These are phyloP conservation scores for Arbacia lixula DNA, from an alignment of 53 echinoderm and acorn worm genomes.

Conservation along the genomic window DNA sequence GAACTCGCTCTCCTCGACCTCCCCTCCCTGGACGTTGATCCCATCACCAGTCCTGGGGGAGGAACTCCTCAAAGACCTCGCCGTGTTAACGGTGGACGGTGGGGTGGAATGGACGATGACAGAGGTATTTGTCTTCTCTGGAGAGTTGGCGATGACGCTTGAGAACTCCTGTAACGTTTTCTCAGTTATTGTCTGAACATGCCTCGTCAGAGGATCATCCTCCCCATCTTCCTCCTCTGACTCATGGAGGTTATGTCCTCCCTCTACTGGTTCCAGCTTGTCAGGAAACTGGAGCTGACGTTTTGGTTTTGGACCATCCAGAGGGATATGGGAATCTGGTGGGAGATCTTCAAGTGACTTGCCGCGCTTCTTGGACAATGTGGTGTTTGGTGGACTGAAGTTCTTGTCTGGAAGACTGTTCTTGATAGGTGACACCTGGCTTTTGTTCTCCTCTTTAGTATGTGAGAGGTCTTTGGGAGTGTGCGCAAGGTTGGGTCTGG, in stretches of 20 bases:
- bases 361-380: constrained; percentile 17
- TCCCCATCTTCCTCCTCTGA: constrained; percentile 42
- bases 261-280: neutral
- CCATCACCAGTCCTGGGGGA: constrained; percentile 33
- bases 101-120: constrained; percentile 50
- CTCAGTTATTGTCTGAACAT: constrained; percentile 80
- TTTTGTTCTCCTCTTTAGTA: constrained; percentile 33
- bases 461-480: constrained; percentile 1
- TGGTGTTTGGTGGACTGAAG: constrained; percentile 62
- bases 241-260: neutral
- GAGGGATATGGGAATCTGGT: neutral
- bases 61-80: neutral
- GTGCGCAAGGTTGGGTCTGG: neutral
- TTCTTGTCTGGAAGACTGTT: constrained; percentile 70
- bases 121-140: constrained; percentile 32
- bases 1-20: constrained; percentile 60
- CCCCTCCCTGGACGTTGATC: constrained; percentile 27
- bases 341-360: constrained; percentile 19
- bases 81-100: constrained; percentile 18
- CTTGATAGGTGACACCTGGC: constrained; percentile 62
- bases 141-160: constrained; percentile 54
- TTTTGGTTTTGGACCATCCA: neutral
- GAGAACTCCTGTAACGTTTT: constrained; percentile 76
- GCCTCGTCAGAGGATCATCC: constrained; percentile 70
- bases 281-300: no score